Conservation (phyloP, 2,888 invertebrate species). For the Charanyca ferruginea region DNA sequence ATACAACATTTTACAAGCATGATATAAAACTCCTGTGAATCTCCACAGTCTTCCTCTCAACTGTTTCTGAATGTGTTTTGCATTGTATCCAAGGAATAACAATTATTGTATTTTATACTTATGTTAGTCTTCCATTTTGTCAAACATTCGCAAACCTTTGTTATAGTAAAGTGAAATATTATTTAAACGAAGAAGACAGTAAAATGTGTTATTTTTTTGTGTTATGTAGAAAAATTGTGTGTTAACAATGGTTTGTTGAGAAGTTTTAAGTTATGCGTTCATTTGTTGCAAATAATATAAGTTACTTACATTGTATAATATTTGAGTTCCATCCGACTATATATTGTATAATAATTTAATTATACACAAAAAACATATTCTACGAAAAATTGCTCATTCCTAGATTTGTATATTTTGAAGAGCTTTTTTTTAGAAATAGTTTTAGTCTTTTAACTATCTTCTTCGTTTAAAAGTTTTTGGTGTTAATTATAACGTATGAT, state of each 20-base stretch:
- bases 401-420: conserved; percentile 59
- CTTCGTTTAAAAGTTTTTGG: conserved; percentile 57
- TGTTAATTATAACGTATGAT: conserved; percentile 60
- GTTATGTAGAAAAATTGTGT: conserved; percentile 28
- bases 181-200: conserved; percentile 57
- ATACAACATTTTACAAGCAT: conserved; percentile 38
- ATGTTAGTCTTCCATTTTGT: conserved; percentile 66
- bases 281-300: conserved; percentile 28
- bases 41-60: conserved; percentile 60
- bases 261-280: conserved; percentile 32
- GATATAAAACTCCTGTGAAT: conserved; percentile 53
- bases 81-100: conserved; percentile 34
- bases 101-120: conserved; percentile 54
- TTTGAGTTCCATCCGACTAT: conserved; percentile 22
- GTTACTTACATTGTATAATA: conserved; percentile 23
- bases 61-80: conserved; percentile 44
- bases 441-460: conserved; percentile 48
- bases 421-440: conserved; percentile 40
- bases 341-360: conserved; percentile 1
- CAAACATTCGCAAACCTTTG: conserved; percentile 48
- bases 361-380: conserved; percentile 24
- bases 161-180: conserved; percentile 32
- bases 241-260: conserved; percentile 8
- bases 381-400: conserved; percentile 47
- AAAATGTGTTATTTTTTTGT: conserved; percentile 23